Evolutionary conservation across 2,113 vertebrate genomes (phyloP), one percentile per base, ranked within the genome.

Genomic region (Nerophis ophidion): DNA sequence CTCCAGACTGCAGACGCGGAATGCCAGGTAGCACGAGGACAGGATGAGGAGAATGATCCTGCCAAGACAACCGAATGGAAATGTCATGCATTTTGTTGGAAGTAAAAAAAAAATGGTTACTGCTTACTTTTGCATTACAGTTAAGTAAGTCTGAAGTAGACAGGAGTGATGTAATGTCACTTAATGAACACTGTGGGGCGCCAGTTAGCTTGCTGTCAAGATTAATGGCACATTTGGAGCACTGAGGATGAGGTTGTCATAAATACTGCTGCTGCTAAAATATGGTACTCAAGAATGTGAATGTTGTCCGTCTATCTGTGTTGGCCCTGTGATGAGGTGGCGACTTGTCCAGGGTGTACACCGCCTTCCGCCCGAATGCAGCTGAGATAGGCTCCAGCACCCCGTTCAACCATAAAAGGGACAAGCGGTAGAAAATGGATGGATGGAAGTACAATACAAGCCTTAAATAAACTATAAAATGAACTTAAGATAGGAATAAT

Each of bases 1-100:
- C 81, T 98, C 95, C 88, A 98, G 88, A 53, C 85, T 92, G 79
- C 93, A 97, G 75, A 98, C 95, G 26, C 94, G 92, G 70, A 97
- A 95, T 0, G 94, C 94, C 91, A 98, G 86, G 67, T 97, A 98
- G 0, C 92, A 97, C 0, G 95, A 97, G 0, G 95, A 96, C 65
- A 93, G 71, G 2, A 96, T 92, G 84, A 98, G 89, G 65, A 96
- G 90, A 47, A 90, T 92, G 82, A 92, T 93, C 68, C 83, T 95
- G 71, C 76, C 9, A 34, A 66, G 9, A 44, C 16, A 65, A 59
- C 8, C 5, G 2, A 14, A 26, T 17, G 7, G 7, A 44, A 56
- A 35, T 36, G 40, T 4, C 40, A 44, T 44, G 10, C 16, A 9
- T 54, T 54, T 55, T 12, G 8, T 16, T 11, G 15, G 16, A 38